Evolutionary conservation across 2,888 invertebrate species (phyloP).

Genomic region (Spodoptera littoralis): DNA sequence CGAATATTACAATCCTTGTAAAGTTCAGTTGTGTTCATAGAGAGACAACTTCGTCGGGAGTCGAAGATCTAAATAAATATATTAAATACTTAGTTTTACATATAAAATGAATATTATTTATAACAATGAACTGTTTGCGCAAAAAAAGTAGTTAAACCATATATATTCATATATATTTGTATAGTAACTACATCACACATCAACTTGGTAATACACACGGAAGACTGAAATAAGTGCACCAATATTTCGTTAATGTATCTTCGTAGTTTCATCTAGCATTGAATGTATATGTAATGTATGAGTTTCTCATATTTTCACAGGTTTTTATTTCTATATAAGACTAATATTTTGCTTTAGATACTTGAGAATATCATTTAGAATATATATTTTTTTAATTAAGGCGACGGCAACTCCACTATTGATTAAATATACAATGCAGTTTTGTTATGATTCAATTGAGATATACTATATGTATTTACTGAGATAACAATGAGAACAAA

Average conservation of each 20-base stretch:
- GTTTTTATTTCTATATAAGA: background rate
- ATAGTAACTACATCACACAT: constrained; percentile 4
- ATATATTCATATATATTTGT: background rate
- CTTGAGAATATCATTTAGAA: constrained; percentile 1
- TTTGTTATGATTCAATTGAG: constrained; percentile 2
- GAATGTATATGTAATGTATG: background rate
- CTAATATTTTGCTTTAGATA: background rate
- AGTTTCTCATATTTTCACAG: background rate
- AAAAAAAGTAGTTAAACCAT: constrained; percentile 2
- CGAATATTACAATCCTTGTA: constrained; percentile 1
- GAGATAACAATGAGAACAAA: constrained; percentile 18
- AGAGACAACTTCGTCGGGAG: too few species aligned
- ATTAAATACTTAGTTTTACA: too few species aligned
- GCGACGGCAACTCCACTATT: constrained; percentile 8
- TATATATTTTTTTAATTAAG: background rate
- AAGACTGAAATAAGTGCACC: constrained; percentile 30
- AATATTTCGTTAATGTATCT: constrained; percentile 13
- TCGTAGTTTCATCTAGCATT: constrained; percentile 10
- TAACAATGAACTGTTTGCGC: background rate
- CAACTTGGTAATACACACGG: constrained; percentile 13
- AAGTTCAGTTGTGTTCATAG: constrained; percentile 2
- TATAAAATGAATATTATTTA: background rate
- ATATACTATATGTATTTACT: constrained; percentile 1
- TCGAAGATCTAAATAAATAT: too few species aligned
- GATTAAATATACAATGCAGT: constrained; percentile 1